Base-by-base conservation (phyloP, 1,140 invertebrate genomes). In the Contarinia nasturtii region DNA sequence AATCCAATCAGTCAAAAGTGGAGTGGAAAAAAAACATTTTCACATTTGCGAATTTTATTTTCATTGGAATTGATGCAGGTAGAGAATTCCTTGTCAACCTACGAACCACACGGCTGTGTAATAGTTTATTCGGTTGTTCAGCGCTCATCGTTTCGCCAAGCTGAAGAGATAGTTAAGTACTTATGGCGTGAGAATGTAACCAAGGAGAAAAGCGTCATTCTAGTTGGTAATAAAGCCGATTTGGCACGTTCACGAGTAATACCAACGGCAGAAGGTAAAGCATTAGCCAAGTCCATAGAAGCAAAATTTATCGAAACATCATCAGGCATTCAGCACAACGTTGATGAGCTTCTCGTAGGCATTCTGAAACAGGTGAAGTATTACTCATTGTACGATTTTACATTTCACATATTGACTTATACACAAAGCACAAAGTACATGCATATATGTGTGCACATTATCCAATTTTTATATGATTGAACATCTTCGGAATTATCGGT, bases 191-290 rank as follows among this genome's bases (percentile, higher is more conserved):
- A 85, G 55, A 79, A 81, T 52, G 80, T 80, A 52, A 85, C 80
- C 1, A 75, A 78, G 50, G 81, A 85, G 21, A 76, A 82, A 58
- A 79, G 86, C 2, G 82, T 91, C 19, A 91, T 95, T 49, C 74
- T 95, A 3, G 90, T 92, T 10, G 91, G 83, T 36, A 96, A 96
- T 62, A 96, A 96, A 62, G 82, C 83, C 2, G 91, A 96, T 59
- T 67, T 95, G 42, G 91, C 86, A 0, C 69, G 90, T 54, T 82
- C 86, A 8, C 71, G 89, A 42, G 77, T 79, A 33, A 84, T 95
- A 41, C 68, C 80, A 11, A 72, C 75, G 17, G 79, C 83, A 92
- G 87, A 90, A 61, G 86, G 87, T 1, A 91, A 88, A 66, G 71
- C 78, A 19, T 60, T 91, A 53, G 87, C 87, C 0, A 80, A 77